Evolutionary conservation across 2,888 invertebrate genomes (phyloP), one percentile per base, ranked within the genome.

Genomic region (Laspeyria flexula): DNA sequence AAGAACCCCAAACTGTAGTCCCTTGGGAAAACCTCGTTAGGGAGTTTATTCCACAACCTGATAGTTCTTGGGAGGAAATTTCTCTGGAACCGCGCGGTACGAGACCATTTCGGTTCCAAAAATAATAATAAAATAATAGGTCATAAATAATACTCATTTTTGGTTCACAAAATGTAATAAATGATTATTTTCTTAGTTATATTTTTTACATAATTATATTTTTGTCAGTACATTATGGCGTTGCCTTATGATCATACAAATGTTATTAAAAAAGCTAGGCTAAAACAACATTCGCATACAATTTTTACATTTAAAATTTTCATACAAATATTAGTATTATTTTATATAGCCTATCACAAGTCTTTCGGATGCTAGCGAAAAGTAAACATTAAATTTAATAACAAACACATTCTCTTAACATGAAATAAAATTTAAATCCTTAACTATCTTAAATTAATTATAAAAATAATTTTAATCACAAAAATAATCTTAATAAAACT

Each of bases 191-290:
- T 40, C 35, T 40, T 43, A 42, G 21, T 41, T 38, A 58, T 55
- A n/a, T n/a, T n/a, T n/a, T n/a, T n/a, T n/a, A 56, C 45, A 65
- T 52, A 0, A 31, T 60, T 55, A 52, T 51, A 66, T 70, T 55
- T 25, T 69, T 65, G 60, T 72, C 63, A 66, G 64, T 67, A 63
- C 62, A 67, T 59, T 55, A 62, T 71, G 73, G 72, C 75, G 49
- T 72, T 48, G 63, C 60, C 63, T 64, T 68, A 68, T 13, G 45
- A 63, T 63, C 60, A 70, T 70, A 69, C 65, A 67, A 71, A 65
- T 70, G 51, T 58, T 62, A 66, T 60, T 75, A 74, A 63, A 74
- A 77, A 77, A 76, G 65, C 67, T 73, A 73, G 55, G 52, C 71
- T 71, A 71, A 52, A 64, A 47, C 46, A 55, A 62, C 43, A 43